Percentiles rank a stretch among this genome's conserved stretches.
Conservation (phyloP, 1,140 invertebrate genomes). For the Caenorhabditis inopinata region DNA sequence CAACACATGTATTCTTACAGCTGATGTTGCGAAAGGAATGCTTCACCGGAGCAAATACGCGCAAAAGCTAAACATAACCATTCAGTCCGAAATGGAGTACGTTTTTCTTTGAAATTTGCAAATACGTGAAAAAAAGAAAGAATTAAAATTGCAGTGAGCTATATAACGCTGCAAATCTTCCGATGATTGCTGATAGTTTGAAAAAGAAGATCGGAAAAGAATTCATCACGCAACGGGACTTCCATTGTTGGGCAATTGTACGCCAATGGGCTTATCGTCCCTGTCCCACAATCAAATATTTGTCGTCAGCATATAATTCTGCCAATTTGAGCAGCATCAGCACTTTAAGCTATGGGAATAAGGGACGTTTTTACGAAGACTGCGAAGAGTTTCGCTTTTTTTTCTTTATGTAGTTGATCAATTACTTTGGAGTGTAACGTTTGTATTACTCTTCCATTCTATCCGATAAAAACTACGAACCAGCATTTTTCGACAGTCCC, state of each 20-base stretch:
- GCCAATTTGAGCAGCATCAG: no score
- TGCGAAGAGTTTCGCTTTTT: no score
- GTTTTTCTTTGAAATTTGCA: neutral
- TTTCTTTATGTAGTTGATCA: no score
- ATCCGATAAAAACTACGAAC: no score
- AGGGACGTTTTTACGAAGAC: no score
- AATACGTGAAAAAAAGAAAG: neutral
- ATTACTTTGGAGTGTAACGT: no score
- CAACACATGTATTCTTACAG: neutral
- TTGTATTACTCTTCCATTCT: no score
- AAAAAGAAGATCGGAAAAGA: neutral
- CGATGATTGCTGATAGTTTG: neutral
- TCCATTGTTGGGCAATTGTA: neutral
- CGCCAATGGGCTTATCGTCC: neutral
- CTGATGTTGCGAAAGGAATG: neutral
- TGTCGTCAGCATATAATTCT: neutral
- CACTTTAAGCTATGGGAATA: no score
- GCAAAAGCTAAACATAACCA: neutral
- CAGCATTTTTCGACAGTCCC: no score
- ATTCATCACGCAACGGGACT: neutral
- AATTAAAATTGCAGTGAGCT: neutral
- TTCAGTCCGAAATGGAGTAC: neutral
- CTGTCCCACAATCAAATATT: neutral
- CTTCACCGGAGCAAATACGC: no score
- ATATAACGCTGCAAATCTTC: neutral